Evolutionary conservation across 1,140 invertebrate genomes (phyloP).

Genomic region (Drosophila rufa): DNA sequence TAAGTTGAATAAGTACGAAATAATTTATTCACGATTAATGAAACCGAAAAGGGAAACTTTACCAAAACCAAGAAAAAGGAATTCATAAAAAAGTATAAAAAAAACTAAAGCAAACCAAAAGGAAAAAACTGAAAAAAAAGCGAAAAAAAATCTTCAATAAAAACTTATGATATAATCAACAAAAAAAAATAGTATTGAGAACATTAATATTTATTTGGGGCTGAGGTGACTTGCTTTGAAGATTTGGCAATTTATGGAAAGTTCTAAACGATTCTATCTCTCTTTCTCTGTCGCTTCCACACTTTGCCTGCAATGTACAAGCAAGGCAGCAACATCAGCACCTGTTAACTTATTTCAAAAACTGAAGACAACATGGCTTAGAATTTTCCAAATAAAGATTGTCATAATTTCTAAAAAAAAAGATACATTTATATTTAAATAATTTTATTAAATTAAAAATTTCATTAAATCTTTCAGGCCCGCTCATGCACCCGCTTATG

Average conservation of each 20-base stretch:
- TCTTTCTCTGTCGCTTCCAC: no score
- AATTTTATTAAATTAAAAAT: neutral
- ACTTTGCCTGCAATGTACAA: no score
- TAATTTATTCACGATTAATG: conserved; percentile 78
- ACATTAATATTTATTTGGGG: neutral
- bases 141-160: conserved; percentile 82
- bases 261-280: neutral
- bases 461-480: conserved; percentile 49
- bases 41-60: conserved; percentile 43
- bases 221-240: neutral
- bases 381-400: neutral
- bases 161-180: conserved; percentile 85
- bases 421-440: neutral
- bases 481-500: conserved; percentile 60
- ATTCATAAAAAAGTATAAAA: conserved; percentile 55
- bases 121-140: conserved; percentile 61
- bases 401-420: neutral
- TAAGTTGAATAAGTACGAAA: conserved; percentile 78
- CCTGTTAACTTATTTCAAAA: no score
- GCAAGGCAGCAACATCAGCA: no score
- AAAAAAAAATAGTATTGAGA: conserved; percentile 52
- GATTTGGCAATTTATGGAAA: neutral
- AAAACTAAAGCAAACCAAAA: conserved; percentile 52
- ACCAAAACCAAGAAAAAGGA: conserved; percentile 39
- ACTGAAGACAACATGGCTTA: neutral